Evolutionary conservation across 2,113 vertebrate genomes (phyloP).

Genomic region (Alethe castanea): DNA sequence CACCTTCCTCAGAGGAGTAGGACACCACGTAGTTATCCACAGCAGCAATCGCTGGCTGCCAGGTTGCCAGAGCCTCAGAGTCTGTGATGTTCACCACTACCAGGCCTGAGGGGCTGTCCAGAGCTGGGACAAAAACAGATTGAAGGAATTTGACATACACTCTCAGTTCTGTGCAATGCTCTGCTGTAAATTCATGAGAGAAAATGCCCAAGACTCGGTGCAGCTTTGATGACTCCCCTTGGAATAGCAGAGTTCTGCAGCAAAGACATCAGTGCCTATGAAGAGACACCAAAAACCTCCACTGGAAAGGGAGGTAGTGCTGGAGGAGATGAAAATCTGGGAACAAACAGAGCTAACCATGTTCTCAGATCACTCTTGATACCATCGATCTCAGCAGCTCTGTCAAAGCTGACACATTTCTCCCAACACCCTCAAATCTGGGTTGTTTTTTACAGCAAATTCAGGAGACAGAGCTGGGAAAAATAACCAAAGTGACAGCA

Average conservation of each 20-base stretch:
- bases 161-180: background rate
- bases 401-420: background rate
- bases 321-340: background rate
- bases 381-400: background rate
- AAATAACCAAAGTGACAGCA: background rate
- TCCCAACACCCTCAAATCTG: background rate
- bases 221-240: background rate
- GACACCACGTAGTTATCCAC: slow-evolving; percentile 93
- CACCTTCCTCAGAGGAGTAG: slow-evolving; percentile 85
- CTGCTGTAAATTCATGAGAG: background rate
- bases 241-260: background rate
- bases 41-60: slow-evolving; percentile 92
- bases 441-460: background rate
- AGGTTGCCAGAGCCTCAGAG: slow-evolving; percentile 84
- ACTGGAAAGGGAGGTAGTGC: background rate
- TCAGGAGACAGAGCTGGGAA: background rate
- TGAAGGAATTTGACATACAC: background rate
- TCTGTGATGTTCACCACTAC: slow-evolving; percentile 89
- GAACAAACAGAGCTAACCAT: background rate
- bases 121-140: slow-evolving; percentile 69
- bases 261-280: background rate
- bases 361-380: background rate
- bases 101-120: slow-evolving; percentile 90
- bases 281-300: background rate
- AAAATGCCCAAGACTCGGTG: background rate